phyloP scores from a whole-genome alignment of 2,888 invertebrate genomes.

The Halictus quadricinctus region DNA sequence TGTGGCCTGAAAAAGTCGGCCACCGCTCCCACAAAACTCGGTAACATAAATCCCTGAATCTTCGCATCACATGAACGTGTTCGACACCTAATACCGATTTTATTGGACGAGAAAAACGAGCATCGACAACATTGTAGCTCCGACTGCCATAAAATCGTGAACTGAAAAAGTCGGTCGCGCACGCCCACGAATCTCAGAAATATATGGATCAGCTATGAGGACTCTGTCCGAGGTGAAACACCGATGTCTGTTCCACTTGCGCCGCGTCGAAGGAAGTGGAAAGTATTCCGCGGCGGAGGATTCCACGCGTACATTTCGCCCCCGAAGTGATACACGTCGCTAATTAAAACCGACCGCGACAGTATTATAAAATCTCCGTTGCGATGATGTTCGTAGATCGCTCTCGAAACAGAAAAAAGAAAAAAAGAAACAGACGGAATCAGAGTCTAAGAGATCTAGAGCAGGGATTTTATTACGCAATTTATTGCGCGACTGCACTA shows the following conservation, averaged over 20 bases:
- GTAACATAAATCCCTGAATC: not conserved
- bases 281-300: not conserved
- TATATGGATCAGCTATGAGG: not conserved
- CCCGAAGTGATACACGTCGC: not conserved
- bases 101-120: not conserved
- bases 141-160: not conserved
- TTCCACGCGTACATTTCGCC: not conserved
- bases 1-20: not conserved
- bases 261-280: not conserved
- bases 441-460: not conserved
- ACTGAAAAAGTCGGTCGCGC: not conserved
- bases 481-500: not conserved
- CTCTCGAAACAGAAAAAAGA: not conserved
- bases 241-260: not conserved
- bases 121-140: not conserved
- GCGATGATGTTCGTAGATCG: not conserved
- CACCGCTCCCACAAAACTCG: not conserved
- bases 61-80: not conserved
- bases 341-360: not conserved
- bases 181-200: not conserved
- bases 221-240: not conserved
- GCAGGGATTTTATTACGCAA: slow-evolving; percentile 8
- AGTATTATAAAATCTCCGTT: slow-evolving; percentile 5
- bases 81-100: not conserved
- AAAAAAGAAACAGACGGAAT: not conserved